Evolutionary conservation across 2,113 vertebrate genomes (phyloP), one percentile per base, ranked within the genome.

Genomic region (Zosterops pallidus): DNA sequence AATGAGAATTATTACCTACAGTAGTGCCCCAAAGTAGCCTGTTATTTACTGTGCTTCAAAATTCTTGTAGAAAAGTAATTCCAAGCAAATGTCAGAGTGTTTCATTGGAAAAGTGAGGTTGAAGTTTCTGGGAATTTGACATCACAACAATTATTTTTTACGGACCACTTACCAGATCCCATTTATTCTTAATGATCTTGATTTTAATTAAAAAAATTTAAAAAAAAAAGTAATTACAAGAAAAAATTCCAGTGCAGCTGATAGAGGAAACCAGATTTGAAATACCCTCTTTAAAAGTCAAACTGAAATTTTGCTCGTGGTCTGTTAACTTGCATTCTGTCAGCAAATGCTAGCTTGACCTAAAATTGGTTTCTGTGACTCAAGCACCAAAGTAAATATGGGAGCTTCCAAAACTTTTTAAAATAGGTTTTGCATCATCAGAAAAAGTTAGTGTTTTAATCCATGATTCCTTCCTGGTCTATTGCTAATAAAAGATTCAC

Each of bases 401-500:
- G 5, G 24, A 83, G 72, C 18, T 46, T 86, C 2, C 19, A 65
- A 72, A 85, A 14, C 4, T 53, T 86, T 75, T 60, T 7, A 29
- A 84, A 69, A 31, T 21, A 71, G 7, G 9, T 29, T 92, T 92
- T 80, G 5, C n/a, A 72, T 33, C 12, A 92, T 83, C 77, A 92
- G 3, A 22, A 94, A 26, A 84, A 92, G 22, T 69, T 70, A 49
- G 20, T 28, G 17, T 65, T 85, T 90, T 67, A 77, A 85, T 83
- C 14, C 42, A 47, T 33, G 87, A 5, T 65, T 95, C 56, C 70
- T 96, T 77, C 35, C 88, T 95, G 50, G 57, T 93, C 78, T 96
- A 90, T 67, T 95, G 84, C 83, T 96, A 95, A 94, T 95, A 88
- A 90, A 97, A 96, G 44, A 94, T 96, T 95, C 64, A 91, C 65